Evolutionary conservation across 2,113 vertebrate genomes (phyloP).

Genomic region (Mixornis gularis): DNA sequence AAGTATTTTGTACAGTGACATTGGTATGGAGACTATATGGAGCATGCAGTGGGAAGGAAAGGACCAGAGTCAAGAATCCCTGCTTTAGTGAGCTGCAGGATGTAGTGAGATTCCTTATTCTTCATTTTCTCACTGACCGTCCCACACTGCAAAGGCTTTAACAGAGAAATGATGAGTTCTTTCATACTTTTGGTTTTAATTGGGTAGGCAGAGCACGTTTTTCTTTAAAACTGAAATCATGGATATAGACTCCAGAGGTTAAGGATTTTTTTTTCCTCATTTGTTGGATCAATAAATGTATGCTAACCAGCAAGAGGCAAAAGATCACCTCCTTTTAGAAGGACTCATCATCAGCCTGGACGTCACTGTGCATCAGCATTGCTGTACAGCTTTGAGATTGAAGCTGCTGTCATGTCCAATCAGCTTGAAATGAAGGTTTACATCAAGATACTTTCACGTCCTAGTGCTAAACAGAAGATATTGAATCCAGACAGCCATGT

Average conservation of each 20-base stretch:
- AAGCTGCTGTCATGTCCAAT: not conserved
- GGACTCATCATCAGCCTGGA: not conserved
- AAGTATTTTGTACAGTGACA: not conserved
- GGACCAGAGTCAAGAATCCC: not conserved
- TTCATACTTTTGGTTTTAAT: not conserved
- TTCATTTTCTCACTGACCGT: not conserved
- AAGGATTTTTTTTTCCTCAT: not conserved
- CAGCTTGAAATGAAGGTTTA: not conserved
- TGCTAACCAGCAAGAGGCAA: not conserved
- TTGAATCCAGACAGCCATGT: not conserved
- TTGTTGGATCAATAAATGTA: not conserved
- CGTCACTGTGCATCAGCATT: not conserved
- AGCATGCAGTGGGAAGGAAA: not conserved
- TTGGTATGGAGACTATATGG: not conserved
- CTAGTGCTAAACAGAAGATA: not conserved
- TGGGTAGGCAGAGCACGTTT: not conserved
- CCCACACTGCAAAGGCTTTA: not conserved
- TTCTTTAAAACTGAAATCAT: not conserved
- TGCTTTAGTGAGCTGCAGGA: not conserved
- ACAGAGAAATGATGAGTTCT: not conserved
- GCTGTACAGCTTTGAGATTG: not conserved
- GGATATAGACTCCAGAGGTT: not conserved
- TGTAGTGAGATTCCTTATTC: not conserved
- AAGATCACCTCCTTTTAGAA: not conserved
- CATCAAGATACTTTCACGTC: not conserved